These are phyloP conservation scores for Thripadectes ignobilis DNA, from an alignment of 2,797 vertebrate genomes.

Conservation along the genomic window DNA sequence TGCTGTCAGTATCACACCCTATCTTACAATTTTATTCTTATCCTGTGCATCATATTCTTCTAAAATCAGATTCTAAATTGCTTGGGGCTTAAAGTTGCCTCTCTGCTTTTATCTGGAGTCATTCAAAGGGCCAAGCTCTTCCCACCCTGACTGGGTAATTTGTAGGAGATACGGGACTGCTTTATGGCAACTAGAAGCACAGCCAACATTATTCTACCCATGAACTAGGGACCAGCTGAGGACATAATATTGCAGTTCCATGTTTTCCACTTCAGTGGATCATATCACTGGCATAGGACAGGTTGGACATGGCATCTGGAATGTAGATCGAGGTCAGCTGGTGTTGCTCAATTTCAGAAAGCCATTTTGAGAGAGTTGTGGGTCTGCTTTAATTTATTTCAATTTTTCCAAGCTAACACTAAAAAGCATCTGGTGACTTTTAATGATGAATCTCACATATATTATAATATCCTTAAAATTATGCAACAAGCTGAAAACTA, in stretches of 20 bases:
- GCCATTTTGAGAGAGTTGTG: neutral
- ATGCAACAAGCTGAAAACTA: neutral
- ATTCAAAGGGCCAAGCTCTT: neutral
- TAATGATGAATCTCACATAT: neutral
- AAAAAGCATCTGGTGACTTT: neutral
- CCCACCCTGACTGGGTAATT: neutral
- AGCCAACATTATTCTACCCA: neutral
- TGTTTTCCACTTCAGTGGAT: neutral
- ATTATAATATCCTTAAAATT: neutral
- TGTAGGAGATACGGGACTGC: neutral
- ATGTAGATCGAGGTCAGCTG: neutral
- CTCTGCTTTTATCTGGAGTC: slow-evolving; percentile 2
- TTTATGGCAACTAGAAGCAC: neutral
- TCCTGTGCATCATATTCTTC: slow-evolving; percentile 15
- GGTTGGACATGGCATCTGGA: neutral
- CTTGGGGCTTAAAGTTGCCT: neutral
- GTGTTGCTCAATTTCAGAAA: neutral
- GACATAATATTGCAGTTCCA: neutral
- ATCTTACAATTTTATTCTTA: slow-evolving; percentile 41
- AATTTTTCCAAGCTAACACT: neutral
- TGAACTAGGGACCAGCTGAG: neutral
- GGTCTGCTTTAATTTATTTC: neutral
- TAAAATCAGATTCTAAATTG: slow-evolving; percentile 52
- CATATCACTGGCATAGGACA: neutral
- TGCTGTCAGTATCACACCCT: slow-evolving; percentile 12